Conservation (phyloP, 2,797 vertebrate species). For the Characodon lateralis region DNA sequence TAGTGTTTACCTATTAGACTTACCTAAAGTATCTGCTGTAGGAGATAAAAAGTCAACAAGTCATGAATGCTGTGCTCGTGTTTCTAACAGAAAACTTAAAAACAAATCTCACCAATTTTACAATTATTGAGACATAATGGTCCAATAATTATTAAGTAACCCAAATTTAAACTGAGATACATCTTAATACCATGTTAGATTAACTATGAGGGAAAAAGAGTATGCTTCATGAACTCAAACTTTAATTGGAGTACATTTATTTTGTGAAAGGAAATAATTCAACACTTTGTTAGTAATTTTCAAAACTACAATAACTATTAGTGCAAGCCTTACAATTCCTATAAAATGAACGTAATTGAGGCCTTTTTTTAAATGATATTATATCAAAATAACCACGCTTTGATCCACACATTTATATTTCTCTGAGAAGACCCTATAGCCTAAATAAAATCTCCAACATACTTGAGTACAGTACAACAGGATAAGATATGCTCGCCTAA, state of each 20-base stretch:
- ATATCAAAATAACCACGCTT: too few species aligned
- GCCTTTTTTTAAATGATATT: too few species aligned
- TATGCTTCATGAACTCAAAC: too few species aligned
- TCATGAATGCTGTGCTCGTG: not conserved
- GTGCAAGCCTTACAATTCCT: too few species aligned
- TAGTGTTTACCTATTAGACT: not conserved
- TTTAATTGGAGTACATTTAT: too few species aligned
- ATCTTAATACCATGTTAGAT: not conserved
- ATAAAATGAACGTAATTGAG: too few species aligned
- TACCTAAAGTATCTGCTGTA: not conserved
- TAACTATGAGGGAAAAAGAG: not conserved
- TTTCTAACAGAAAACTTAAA: conserved; percentile 5
- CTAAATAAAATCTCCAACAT: not conserved
- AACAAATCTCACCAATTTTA: conserved; percentile 7
- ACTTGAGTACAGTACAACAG: not conserved
- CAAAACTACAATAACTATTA: too few species aligned
- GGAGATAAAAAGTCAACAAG: not conserved
- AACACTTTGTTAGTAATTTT: too few species aligned
- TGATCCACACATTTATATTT: conserved; percentile 15
- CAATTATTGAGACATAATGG: not conserved
- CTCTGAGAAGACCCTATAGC: not conserved
- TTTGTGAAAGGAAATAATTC: too few species aligned
- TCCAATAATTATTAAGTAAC: not conserved
- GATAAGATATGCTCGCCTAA: conserved; percentile 25
- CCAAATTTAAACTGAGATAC: not conserved